phyloP scores from a whole-genome alignment of 2,113 vertebrate genomes.

The Phyllopteryx taeniolatus region DNA sequence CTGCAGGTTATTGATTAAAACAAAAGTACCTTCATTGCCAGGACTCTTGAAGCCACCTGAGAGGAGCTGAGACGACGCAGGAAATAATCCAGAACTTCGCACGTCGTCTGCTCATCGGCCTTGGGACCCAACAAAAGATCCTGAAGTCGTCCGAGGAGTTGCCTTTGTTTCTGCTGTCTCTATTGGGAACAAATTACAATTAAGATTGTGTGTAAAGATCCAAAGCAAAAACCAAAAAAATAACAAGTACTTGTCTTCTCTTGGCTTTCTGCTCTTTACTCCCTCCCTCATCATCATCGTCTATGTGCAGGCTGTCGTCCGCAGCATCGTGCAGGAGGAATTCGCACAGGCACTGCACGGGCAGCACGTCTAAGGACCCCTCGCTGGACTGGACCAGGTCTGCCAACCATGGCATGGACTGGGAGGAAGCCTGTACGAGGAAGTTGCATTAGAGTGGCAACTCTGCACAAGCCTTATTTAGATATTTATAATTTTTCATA shows the following conservation, averaged over 20 bases:
- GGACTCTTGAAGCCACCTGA: constrained; percentile 90
- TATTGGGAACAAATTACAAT: constrained; percentile 46
- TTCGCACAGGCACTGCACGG: constrained; percentile 96
- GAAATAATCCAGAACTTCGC: constrained; percentile 97
- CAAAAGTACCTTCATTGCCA: constrained; percentile 90
- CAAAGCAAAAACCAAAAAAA: not conserved
- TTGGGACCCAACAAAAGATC: constrained; percentile 91
- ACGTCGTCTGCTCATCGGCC: constrained; percentile 94
- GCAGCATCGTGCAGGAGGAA: constrained; percentile 95
- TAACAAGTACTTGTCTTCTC: constrained; percentile 82
- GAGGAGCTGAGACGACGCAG: constrained; percentile 91
- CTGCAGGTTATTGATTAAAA: not conserved
- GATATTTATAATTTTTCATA: not conserved
- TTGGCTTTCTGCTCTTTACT: constrained; percentile 93
- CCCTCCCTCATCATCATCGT: constrained; percentile 90
- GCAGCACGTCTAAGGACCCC: constrained; percentile 93
- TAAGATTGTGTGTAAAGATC: not conserved
- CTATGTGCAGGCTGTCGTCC: constrained; percentile 77
- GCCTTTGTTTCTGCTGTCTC: constrained; percentile 95
- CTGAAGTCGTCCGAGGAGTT: constrained; percentile 91
- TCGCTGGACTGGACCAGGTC: constrained; percentile 97
- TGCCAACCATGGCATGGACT: constrained; percentile 98
- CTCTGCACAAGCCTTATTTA: too few relatives aligned
- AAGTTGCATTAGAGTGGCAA: not conserved
- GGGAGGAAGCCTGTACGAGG: constrained; percentile 84